Conservation (phyloP, 2,113 vertebrate species). For the Gasterosteus aculeatus region DNA sequence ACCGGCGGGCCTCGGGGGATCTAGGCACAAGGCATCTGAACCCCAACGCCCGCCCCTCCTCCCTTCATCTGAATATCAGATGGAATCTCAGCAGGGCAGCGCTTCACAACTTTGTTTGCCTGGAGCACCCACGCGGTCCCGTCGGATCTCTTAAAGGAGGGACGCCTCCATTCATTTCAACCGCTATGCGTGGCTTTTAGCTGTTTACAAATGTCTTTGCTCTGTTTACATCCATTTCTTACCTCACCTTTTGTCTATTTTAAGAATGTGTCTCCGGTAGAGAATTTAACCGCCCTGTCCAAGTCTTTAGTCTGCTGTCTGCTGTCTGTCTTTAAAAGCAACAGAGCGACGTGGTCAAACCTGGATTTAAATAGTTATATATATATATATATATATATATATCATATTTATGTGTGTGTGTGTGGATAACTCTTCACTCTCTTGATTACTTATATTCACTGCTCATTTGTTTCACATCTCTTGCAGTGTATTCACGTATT, state of each 20-base stretch:
- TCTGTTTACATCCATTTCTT: no score
- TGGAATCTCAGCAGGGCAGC: not conserved
- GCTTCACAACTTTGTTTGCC: not conserved
- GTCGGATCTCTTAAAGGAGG: not conserved
- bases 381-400: no score
- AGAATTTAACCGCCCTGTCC: not conserved
- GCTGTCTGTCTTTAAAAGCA: not conserved
- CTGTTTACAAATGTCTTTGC: not conserved
- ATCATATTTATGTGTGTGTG: no score
- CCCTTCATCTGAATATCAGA: slow-evolving; percentile 6
- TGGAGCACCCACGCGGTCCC: not conserved
- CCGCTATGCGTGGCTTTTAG: not conserved
- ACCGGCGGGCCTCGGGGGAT: slow-evolving; percentile 54
- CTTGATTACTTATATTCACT: not conserved
- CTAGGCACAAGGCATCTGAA: slow-evolving; percentile 16
- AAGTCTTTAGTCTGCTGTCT: not conserved
- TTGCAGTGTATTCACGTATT: slow-evolving; percentile 14
- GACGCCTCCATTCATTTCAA: not conserved
- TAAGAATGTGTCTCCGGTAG: not conserved
- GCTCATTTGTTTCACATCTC: not conserved
- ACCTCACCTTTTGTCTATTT: not conserved
- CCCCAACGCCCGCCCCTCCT: slow-evolving; percentile 3
- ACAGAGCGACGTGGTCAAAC: not conserved
- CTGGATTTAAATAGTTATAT: not conserved
- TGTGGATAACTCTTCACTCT: not conserved